Evolutionary conservation across 1,140 invertebrate species (phyloP).

Genomic region (Plodia interpunctella): DNA sequence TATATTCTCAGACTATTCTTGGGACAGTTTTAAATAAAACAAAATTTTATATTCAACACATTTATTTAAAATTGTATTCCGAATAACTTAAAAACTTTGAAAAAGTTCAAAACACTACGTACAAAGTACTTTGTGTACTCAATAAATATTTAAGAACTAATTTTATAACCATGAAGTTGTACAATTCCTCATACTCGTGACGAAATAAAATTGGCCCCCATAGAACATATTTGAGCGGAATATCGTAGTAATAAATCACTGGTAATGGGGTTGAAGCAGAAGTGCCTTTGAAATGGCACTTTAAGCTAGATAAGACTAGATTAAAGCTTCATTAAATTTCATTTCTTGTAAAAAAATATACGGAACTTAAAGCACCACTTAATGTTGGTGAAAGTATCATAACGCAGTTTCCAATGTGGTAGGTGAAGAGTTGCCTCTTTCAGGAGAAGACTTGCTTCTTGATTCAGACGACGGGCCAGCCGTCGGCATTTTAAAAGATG

Average conservation of each 20-base stretch:
- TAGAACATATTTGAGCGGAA: conserved; percentile 54
- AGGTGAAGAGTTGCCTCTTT: conserved; percentile 57
- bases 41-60: conserved; percentile 53
- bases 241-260: conserved; percentile 45
- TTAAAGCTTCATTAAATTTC: conserved; percentile 71
- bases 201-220: conserved; percentile 66
- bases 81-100: conserved; percentile 72
- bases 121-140: conserved; percentile 52
- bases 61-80: conserved; percentile 70
- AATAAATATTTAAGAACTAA: conserved; percentile 73
- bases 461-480: conserved; percentile 25
- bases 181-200: conserved; percentile 36
- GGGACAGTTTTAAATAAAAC: conserved; percentile 16
- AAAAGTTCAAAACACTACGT: conserved; percentile 66
- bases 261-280: conserved; percentile 31
- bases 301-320: conserved; percentile 71
- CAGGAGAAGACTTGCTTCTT: conserved; percentile 52
- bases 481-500: conserved; percentile 50
- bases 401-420: conserved; percentile 79
- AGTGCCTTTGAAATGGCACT: conserved; percentile 59
- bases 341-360: conserved; percentile 36
- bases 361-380: conserved; percentile 47
- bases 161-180: conserved; percentile 43
- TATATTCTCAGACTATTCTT: too few relatives aligned
- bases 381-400: conserved; percentile 60